Evolutionary conservation across 2,113 vertebrate species (phyloP).

Genomic region (Pteruthius melanotis): DNA sequence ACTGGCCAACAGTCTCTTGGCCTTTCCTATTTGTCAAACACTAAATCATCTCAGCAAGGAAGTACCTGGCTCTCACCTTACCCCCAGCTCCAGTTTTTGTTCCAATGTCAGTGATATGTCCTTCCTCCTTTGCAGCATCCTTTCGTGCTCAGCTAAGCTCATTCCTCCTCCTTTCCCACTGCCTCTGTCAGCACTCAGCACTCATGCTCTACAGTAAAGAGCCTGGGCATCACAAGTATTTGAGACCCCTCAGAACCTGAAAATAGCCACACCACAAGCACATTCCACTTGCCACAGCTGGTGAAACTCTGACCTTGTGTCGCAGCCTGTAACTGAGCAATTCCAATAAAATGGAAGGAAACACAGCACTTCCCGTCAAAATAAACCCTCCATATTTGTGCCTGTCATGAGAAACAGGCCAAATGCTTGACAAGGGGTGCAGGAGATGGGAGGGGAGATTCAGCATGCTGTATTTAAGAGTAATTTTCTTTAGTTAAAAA

Average conservation of each 20-base stretch:
- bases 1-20: not conserved
- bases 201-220: not conserved
- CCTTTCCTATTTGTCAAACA: not conserved
- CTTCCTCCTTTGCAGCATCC: not conserved
- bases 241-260: not conserved
- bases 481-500: not conserved
- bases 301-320: not conserved
- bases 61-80: not conserved
- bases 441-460: not conserved
- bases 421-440: not conserved
- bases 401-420: not conserved
- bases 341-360: not conserved
- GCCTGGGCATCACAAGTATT: not conserved
- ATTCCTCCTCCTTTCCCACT: not conserved
- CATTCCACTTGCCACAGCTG: not conserved
- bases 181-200: not conserved
- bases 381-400: not conserved
- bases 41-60: not conserved
- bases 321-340: not conserved
- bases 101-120: not conserved
- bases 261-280: not conserved
- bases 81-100: not conserved
- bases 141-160: not conserved
- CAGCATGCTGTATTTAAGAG: not conserved
- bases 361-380: not conserved